Conservation (phyloP, 2,888 invertebrate species). For the Ennomos quercinarius region DNA sequence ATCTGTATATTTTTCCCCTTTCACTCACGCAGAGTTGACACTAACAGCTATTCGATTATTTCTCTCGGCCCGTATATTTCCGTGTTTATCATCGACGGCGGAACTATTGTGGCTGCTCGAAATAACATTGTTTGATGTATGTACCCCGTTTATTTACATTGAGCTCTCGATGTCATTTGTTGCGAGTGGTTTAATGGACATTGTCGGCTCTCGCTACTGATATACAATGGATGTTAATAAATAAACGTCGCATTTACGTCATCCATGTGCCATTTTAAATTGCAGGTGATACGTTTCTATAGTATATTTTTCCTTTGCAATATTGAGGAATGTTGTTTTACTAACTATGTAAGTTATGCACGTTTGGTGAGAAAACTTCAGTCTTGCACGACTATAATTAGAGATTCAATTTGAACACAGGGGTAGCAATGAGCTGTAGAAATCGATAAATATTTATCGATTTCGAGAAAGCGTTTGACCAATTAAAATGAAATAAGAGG, state of each 20-base stretch:
- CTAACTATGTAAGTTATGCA: too few relatives aligned
- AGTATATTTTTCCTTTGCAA: too few relatives aligned
- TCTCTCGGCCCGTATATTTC: not conserved
- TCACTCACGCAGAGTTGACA: not conserved
- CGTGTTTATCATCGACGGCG: conserved; percentile 6
- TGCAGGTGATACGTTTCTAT: not conserved
- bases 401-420: too few relatives aligned
- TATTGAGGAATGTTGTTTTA: too few relatives aligned
- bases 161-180: conserved; percentile 22
- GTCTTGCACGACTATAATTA: too few relatives aligned
- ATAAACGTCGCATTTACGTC: not conserved
- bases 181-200: conserved; percentile 24
- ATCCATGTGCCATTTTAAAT: conserved; percentile 2
- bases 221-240: conserved; percentile 1
- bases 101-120: conserved; percentile 12
- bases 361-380: too few relatives aligned
- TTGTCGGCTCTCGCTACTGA: conserved; percentile 8
- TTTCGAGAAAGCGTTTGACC: too few relatives aligned
- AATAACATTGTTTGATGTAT: conserved; percentile 27
- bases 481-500: too few relatives aligned
- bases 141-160: conserved; percentile 27
- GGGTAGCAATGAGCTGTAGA: too few relatives aligned
- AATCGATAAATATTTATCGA: too few relatives aligned
- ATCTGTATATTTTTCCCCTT: too few relatives aligned
- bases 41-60: not conserved